Evolutionary conservation across 2,113 vertebrate species (phyloP).

Genomic region (Lophura nycthemera): DNA sequence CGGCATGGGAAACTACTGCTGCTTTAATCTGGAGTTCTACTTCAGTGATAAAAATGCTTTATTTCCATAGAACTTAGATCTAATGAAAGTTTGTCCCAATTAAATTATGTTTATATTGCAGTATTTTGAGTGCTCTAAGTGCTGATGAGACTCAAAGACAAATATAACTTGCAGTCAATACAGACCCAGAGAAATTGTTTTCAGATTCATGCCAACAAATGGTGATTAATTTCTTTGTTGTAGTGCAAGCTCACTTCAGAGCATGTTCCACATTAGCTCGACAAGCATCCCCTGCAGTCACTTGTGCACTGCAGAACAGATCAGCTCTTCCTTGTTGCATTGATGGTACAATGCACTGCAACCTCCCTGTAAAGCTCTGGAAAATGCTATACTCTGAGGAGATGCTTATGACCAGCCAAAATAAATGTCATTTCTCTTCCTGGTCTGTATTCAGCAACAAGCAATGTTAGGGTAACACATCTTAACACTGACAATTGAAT

Average conservation of each 20-base stretch:
- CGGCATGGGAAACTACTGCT: not conserved
- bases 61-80: not conserved
- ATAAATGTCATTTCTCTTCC: not conserved
- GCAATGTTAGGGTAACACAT: not conserved
- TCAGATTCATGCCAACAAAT: not conserved
- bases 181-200: not conserved
- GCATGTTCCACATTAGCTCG: not conserved
- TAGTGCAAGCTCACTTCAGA: not conserved
- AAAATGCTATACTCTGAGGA: not conserved
- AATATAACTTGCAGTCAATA: not conserved
- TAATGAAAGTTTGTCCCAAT: not conserved
- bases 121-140: not conserved
- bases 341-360: not conserved
- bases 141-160: not conserved
- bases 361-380: not conserved
- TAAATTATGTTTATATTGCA: not conserved
- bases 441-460: not conserved
- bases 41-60: not conserved
- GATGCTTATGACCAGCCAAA: not conserved
- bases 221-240: constrained; percentile 34
- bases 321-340: not conserved
- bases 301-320: not conserved
- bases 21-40: not conserved
- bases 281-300: not conserved
- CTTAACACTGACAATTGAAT: not conserved